Base-by-base conservation (phyloP, 2,797 vertebrate genomes). In the Paedocypris micromegethes region DNA sequence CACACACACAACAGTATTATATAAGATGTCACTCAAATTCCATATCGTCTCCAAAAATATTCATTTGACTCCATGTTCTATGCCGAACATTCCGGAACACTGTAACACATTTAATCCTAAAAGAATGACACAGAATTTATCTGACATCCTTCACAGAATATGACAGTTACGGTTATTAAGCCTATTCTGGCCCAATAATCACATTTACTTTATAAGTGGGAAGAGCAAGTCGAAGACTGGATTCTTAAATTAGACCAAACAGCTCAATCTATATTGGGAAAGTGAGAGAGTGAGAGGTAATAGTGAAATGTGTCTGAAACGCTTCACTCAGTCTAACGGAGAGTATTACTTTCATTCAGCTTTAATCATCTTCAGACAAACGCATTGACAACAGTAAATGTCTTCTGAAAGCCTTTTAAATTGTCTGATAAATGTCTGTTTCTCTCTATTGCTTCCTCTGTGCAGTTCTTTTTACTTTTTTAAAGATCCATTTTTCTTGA, bases 341-440 rank as follows among this genome's bases (percentile, higher is more conserved):
- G 60, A 71, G 72, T 67, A 71, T 75, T 75, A 73, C 66, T 73
- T 75, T 70, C 70, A 57, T 75, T 75, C 72, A 74, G 70, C 68
- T 69, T 61, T 74, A 78, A 72, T 78, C 75, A 76, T 72, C 68
- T 72, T 72, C 52, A 68, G 72, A 64, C n/a, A 64, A 67, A 76
- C 72, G 50, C 72, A 76, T 76, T 58, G 60, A 72, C 77, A 78
- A 68, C 50, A 64, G 64, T 72, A 72, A 75, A 75, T 75, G 64
- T 64, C 64, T 66, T 75, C 60, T 71, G 64, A 75, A 63, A 75
- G 68, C 74, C 72, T 76, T 78, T 78, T 78, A 75, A 75, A 69
- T 64, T 75, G 58, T 63, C 58, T 64, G 61, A 63, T 49, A 70
- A 68, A 65, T 53, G 66, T 42, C 48, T 66, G 52, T 66, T 56